Conservation (phyloP, 2,888 invertebrate genomes). For the Heteromurus nitidus region DNA sequence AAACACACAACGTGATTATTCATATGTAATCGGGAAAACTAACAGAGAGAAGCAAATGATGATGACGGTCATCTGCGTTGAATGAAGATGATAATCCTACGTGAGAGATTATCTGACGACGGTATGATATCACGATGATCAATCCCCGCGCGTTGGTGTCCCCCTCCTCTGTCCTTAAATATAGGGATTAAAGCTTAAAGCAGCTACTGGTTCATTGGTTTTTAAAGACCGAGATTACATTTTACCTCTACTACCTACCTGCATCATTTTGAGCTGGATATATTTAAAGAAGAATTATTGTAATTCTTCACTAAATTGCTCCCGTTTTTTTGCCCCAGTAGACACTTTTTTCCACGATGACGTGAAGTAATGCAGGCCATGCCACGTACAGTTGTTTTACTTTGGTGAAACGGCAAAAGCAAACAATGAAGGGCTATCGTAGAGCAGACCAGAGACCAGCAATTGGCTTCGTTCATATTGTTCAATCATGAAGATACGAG, state of each 20-base stretch:
- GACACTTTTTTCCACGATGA: conserved; percentile 19
- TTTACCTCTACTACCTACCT: not conserved
- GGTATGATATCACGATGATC: conserved; percentile 6
- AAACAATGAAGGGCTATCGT: conserved; percentile 18
- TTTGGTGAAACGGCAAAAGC: conserved; percentile 26
- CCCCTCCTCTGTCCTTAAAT: conserved; percentile 12
- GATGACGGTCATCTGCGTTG: not conserved
- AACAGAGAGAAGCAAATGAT: not conserved
- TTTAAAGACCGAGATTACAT: conserved; percentile 27
- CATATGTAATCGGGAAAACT: not conserved
- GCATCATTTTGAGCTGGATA: not conserved
- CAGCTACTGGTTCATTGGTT: conserved; percentile 17
- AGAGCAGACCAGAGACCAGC: not conserved
- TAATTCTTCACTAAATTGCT: not conserved
- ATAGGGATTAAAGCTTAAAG: conserved; percentile 26
- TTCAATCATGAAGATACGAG: conserved; percentile 37
- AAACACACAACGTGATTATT: conserved; percentile 2
- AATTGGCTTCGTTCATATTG: conserved; percentile 30
- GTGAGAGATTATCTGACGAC: conserved; percentile 13
- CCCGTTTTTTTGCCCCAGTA: too few relatives aligned
- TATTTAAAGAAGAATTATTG: not conserved
- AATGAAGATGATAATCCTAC: conserved; percentile 20
- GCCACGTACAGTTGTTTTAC: conserved; percentile 1
- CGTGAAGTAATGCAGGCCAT: conserved; percentile 49
- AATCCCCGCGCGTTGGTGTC: conserved; percentile 35